Conservation (phyloP, 2,888 invertebrate species). For the Drosophila testacea region DNA sequence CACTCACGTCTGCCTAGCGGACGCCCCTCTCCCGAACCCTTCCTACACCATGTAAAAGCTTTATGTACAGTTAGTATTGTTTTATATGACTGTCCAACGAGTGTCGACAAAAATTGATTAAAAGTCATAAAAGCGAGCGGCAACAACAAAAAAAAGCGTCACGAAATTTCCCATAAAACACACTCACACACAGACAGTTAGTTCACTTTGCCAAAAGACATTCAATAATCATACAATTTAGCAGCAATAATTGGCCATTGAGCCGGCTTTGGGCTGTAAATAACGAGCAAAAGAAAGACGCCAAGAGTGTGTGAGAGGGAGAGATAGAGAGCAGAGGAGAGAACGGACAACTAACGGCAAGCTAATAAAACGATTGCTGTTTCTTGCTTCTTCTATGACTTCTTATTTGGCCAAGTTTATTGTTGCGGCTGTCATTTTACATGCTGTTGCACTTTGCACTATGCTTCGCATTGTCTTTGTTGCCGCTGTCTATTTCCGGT, state of each 20-base stretch:
- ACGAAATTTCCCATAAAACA: slow-evolving; percentile 66
- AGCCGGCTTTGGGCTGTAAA: slow-evolving; percentile 29
- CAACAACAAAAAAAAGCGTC: slow-evolving; percentile 40
- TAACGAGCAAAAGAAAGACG: slow-evolving; percentile 13
- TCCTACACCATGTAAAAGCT: slow-evolving; percentile 15
- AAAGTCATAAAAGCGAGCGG: slow-evolving; percentile 52
- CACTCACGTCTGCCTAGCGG: slow-evolving; percentile 48
- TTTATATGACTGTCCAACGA: slow-evolving; percentile 41
- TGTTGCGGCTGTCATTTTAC: slow-evolving; percentile 30
- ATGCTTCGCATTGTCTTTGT: slow-evolving; percentile 48
- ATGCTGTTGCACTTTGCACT: slow-evolving; percentile 49
- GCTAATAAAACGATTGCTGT: slow-evolving; percentile 50
- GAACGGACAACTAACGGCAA: slow-evolving; percentile 42
- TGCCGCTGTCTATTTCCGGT: slow-evolving; percentile 64
- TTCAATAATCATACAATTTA: slow-evolving; percentile 79
- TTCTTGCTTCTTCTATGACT: slow-evolving; percentile 41
- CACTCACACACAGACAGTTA: slow-evolving; percentile 12
- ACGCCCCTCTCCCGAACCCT: neutral
- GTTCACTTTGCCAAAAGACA: slow-evolving; percentile 48
- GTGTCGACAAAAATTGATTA: slow-evolving; percentile 46
- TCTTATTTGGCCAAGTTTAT: slow-evolving; percentile 46
- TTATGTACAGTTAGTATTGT: slow-evolving; percentile 63
- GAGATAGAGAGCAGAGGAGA: slow-evolving; percentile 9
- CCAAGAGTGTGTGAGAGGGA: neutral
- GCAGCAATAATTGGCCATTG: slow-evolving; percentile 75